A percentile compares a stretch with the other conserved stretches of the same genome.
These are phyloP conservation scores for Myotis findleyi DNA, from an alignment of 2,797 vertebrate genomes.

Conservation along the genomic window DNA sequence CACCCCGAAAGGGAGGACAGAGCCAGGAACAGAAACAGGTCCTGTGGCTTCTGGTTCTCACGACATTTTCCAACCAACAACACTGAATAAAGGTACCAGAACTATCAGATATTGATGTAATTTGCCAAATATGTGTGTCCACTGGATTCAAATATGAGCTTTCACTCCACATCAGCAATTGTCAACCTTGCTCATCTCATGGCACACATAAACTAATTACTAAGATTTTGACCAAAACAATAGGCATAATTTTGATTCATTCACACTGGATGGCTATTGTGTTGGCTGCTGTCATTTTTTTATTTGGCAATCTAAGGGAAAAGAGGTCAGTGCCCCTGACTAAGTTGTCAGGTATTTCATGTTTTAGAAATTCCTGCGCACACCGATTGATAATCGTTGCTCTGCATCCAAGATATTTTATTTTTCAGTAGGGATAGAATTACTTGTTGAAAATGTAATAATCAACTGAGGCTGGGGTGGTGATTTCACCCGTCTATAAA, in stretches of 20 bases:
- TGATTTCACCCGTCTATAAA: constrained; percentile 60
- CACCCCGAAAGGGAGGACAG: background rate
- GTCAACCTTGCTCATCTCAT: background rate
- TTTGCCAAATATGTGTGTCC: constrained; percentile 4
- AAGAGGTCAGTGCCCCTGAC: background rate
- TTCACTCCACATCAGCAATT: background rate
- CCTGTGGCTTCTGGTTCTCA: background rate
- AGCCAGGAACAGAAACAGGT: constrained; percentile 38
- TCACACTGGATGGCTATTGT: background rate
- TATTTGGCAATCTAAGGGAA: background rate
- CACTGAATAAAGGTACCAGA: background rate
- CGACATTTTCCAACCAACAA: background rate
- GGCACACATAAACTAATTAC: background rate
- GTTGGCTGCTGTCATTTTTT: background rate
- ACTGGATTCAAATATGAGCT: constrained; percentile 25
- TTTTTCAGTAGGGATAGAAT: constrained; percentile 55
- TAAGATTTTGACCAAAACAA: background rate
- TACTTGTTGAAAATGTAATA: constrained; percentile 59
- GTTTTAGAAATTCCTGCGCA: background rate
- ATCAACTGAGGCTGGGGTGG: background rate
- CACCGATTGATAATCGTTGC: background rate
- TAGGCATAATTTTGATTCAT: background rate
- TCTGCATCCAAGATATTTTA: constrained; percentile 26
- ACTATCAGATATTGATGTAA: constrained; percentile 44
- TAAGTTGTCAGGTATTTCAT: background rate